These are phyloP conservation scores for Xenops minutus DNA, from an alignment of 2,797 vertebrate species.

Conservation along the genomic window DNA sequence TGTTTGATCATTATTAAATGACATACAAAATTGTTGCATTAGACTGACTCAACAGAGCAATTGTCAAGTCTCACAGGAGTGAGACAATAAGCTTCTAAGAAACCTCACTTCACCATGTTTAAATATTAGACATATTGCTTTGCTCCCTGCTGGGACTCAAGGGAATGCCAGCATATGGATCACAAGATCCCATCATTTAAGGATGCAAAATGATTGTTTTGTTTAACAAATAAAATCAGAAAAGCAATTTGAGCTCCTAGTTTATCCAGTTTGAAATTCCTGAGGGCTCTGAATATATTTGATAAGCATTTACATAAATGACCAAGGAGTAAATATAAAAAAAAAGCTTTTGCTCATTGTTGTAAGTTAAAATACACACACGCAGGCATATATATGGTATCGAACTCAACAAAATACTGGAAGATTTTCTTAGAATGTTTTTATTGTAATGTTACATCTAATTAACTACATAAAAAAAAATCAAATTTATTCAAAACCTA, in stretches of 20 bases:
- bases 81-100: not conserved
- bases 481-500: not conserved
- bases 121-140: not conserved
- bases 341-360: not conserved
- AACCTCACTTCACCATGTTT: not conserved
- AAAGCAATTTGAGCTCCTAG: not conserved
- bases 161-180: not conserved
- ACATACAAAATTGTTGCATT: not conserved
- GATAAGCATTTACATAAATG: not conserved
- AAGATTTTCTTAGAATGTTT: not conserved
- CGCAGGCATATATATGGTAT: accelerated
- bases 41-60: not conserved
- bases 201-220: not conserved
- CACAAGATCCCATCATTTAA: not conserved
- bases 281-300: not conserved
- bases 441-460: not conserved
- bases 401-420: not conserved
- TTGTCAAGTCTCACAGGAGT: not conserved
- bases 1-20: not conserved
- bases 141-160: not conserved
- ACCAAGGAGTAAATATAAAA: not conserved
- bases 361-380: not conserved
- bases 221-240: not conserved
- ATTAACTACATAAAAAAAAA: not conserved
- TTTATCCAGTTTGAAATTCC: not conserved